Evolutionary conservation across 2,888 invertebrate genomes (phyloP).

Genomic region (Dryococelus australis): DNA sequence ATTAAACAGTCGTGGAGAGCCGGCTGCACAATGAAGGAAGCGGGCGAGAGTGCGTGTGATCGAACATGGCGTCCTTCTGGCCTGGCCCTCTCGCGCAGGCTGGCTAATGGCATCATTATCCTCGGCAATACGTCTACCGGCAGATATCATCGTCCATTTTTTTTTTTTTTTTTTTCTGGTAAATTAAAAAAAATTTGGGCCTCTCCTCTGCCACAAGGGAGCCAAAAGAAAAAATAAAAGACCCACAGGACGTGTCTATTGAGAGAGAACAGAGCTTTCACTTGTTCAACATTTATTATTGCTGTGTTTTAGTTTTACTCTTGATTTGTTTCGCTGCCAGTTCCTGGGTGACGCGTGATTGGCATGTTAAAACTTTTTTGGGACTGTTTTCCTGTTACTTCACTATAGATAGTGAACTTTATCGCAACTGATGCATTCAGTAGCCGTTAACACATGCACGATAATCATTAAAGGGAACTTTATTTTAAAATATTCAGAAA

Average conservation of each 20-base stretch:
- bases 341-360: too few species aligned
- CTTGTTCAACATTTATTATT: not conserved
- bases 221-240: slow-evolving; percentile 30
- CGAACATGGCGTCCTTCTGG: not conserved
- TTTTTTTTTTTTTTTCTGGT: not conserved
- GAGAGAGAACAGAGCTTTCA: slow-evolving; percentile 47
- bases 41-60: not conserved
- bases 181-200: slow-evolving; percentile 28
- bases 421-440: too few species aligned
- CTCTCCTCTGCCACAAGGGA: slow-evolving; percentile 41
- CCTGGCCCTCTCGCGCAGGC: not conserved
- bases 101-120: not conserved
- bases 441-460: too few species aligned
- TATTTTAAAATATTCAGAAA: too few species aligned
- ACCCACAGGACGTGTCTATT: slow-evolving; percentile 45
- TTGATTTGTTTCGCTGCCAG: not conserved
- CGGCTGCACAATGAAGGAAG: not conserved
- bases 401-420: too few species aligned
- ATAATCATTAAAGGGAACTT: too few species aligned
- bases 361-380: too few species aligned
- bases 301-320: slow-evolving; percentile 22
- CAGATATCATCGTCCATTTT: not conserved
- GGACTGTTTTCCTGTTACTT: too few species aligned
- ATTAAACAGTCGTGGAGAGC: too few species aligned
- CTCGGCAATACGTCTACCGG: not conserved